Percentiles rank a stretch among this genome's conserved stretches.
Evolutionary conservation across 2,888 invertebrate genomes (phyloP).

Genomic region (Diplolepis rosae): DNA sequence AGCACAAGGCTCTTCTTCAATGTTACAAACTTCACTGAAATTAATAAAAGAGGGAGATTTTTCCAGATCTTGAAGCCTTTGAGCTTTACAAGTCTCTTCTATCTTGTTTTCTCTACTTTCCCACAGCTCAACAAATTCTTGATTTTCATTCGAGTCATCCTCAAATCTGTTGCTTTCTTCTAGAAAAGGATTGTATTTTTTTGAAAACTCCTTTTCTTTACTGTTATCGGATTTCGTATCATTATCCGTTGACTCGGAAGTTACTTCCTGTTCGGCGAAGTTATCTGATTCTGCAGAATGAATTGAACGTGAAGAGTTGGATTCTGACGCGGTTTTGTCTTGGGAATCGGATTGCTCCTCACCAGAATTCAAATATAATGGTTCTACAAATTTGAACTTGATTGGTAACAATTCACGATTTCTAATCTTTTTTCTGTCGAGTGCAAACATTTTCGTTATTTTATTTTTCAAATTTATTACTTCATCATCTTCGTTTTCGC

Average conservation of each 20-base stretch:
- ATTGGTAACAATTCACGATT: background rate
- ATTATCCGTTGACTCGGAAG: slow-evolving; percentile 55
- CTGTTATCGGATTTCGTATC: slow-evolving; percentile 60
- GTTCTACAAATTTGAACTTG: background rate
- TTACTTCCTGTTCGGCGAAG: slow-evolving; percentile 50
- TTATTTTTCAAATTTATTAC: slow-evolving; percentile 5
- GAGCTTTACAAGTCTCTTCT: slow-evolving; percentile 29
- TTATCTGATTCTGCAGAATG: slow-evolving; percentile 44
- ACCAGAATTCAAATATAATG: background rate
- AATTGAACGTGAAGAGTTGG: slow-evolving; percentile 40
- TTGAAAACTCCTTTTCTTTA: slow-evolving; percentile 51
- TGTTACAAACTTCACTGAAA: slow-evolving; percentile 34
- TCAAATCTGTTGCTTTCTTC: too few species aligned
- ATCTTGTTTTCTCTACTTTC: slow-evolving; percentile 32
- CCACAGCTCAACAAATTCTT: slow-evolving; percentile 34
- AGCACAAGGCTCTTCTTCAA: slow-evolving; percentile 13
- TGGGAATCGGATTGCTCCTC: slow-evolving; percentile 34
- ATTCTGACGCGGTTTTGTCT: too few species aligned
- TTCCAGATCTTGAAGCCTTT: slow-evolving; percentile 33
- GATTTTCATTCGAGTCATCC: too few species aligned
- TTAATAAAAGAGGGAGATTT: slow-evolving; percentile 33
- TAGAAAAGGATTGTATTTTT: slow-evolving; percentile 28
- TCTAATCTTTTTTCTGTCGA: background rate
- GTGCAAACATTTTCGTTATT: background rate
- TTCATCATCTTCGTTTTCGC: background rate